Evolutionary conservation across 2,113 vertebrate species (phyloP).

Genomic region (Microtus pennsylvanicus): DNA sequence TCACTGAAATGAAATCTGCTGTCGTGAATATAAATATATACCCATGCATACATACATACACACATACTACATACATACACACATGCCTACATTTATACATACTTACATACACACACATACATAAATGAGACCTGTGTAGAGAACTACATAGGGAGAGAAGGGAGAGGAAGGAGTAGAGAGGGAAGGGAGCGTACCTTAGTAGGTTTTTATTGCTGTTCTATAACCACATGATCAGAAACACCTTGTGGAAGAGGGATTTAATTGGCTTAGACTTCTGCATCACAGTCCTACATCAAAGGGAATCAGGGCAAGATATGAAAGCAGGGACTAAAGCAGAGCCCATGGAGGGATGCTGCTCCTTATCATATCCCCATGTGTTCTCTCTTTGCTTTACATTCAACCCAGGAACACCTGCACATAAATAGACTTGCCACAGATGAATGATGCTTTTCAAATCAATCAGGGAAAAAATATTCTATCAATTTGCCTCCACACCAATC

Average conservation of each 20-base stretch:
- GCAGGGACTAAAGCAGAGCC: neutral
- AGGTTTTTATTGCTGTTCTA: neutral
- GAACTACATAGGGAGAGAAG: neutral
- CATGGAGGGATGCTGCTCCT: too few species aligned
- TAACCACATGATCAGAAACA: neutral
- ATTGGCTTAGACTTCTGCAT: neutral
- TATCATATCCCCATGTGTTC: neutral
- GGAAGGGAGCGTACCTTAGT: neutral
- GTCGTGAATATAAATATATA: neutral
- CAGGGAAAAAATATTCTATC: neutral
- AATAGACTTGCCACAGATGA: neutral
- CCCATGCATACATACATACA: neutral
- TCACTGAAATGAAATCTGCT: neutral
- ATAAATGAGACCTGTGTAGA: neutral
- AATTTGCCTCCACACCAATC: neutral
- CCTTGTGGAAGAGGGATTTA: neutral
- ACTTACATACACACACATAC: neutral
- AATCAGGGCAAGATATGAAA: neutral
- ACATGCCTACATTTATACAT: neutral
- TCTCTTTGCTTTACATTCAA: neutral
- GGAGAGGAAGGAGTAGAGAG: neutral
- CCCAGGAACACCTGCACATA: neutral
- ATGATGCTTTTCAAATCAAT: neutral
- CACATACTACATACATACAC: neutral
- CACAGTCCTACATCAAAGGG: neutral